Evolutionary conservation across 37 sponge, comb jelly and placozoan species (phyloP), one percentile per base, ranked within the genome.

Genomic region (Oscarella lobularis): DNA sequence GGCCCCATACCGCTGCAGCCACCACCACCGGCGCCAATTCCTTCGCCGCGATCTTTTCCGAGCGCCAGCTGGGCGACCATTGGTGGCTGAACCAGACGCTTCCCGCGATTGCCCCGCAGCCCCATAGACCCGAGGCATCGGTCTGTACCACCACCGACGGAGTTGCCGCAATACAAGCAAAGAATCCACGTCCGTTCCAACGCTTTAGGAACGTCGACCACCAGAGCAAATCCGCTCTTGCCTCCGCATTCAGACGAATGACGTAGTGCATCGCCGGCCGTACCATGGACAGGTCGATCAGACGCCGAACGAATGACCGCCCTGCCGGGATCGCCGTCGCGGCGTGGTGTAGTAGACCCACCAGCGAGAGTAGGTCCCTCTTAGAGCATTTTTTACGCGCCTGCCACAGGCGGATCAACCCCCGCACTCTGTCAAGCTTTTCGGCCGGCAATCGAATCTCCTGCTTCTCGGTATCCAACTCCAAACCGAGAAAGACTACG

Each of bases 111-210:
- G 85, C 81, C 3, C 85, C 77, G 41, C 81, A 83, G 27, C 85
- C 77, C 85, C 85, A 85, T 6, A 75, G 35, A 2, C 81, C 81
- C 6, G 85, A 85, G 30, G 85, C 77, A 72, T 80, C 81, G n/a
- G 81, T 77, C 31, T 74, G 70, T 2, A 76, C 48, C n/a, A n/a
- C n/a, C n/a, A n/a, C n/a, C n/a, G n/a, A n/a, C n/a, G n/a, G n/a
- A n/a, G n/a, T n/a, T n/a, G n/a, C n/a, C n/a, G n/a, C n/a, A n/a
- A n/a, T n/a, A n/a, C n/a, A n/a, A n/a, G n/a, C n/a, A 48, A 48
- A 48, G 9, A 48, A 20, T 9, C 14, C 60, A 48, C 9, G 9
- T 9, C 83, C 89, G 35, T 85, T 81, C 82, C 86, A 85, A n/a
- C 34, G 67, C 2, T 75, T 5, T 0, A 54, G 30, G 41, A 81